phyloP scores from a whole-genome alignment of 2,113 vertebrate species.

The Pterocles gutturalis region DNA sequence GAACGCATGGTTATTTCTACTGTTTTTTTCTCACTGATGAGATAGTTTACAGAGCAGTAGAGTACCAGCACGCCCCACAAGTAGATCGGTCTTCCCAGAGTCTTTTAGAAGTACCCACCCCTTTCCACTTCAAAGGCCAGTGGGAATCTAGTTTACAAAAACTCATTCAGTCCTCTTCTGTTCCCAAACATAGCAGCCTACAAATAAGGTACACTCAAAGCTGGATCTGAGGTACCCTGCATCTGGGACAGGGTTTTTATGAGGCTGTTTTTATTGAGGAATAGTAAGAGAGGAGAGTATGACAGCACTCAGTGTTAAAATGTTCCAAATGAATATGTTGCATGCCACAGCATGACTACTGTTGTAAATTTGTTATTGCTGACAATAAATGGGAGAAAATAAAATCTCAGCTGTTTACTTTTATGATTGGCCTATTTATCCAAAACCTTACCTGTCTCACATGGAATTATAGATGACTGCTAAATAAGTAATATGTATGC shows the following conservation, averaged over 20 bases:
- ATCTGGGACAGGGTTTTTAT: background rate
- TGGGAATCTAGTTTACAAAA: background rate
- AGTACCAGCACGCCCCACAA: background rate
- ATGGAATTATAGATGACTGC: background rate
- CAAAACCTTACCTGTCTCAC: background rate
- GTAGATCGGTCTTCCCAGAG: background rate
- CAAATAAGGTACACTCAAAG: background rate
- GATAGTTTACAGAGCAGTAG: background rate
- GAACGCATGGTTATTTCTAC: background rate
- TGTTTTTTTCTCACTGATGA: background rate
- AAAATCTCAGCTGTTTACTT: conserved; percentile 35
- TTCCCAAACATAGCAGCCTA: background rate
- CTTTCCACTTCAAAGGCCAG: background rate
- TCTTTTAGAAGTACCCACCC: background rate
- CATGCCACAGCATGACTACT: background rate
- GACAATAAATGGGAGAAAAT: conserved; percentile 3
- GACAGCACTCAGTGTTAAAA: background rate
- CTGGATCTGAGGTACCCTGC: background rate
- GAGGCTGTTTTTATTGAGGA: background rate
- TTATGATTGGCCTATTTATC: background rate
- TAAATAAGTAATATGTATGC: conserved; percentile 27
- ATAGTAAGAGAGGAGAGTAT: background rate
- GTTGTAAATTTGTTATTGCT: conserved; percentile 32
- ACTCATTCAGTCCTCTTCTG: background rate
- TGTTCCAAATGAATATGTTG: conserved; percentile 14